These are phyloP conservation scores for Athalia cordata DNA, from an alignment of 2,888 invertebrate species.

Conservation along the genomic window DNA sequence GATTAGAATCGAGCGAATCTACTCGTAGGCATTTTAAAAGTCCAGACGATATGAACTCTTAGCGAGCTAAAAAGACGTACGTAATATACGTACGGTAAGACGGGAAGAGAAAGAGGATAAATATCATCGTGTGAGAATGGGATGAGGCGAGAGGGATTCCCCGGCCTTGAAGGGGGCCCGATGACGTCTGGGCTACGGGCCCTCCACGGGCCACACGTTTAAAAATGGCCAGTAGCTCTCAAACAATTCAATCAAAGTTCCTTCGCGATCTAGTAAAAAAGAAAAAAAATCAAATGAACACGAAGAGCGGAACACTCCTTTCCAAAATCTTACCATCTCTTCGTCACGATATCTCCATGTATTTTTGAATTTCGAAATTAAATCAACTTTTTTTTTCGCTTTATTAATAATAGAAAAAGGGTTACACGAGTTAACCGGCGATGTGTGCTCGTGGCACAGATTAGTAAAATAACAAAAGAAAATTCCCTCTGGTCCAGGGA, in stretches of 20 bases:
- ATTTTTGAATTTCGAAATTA: no score
- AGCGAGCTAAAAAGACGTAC: no score
- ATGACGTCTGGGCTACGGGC: constrained; percentile 56
- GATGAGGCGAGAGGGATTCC: constrained; percentile 57
- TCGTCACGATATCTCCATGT: no score
- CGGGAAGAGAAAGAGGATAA: constrained; percentile 48
- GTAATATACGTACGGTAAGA: constrained; percentile 50
- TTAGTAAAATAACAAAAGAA: no score
- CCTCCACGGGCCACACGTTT: constrained; percentile 46
- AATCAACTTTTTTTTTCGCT: no score
- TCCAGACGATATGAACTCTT: not conserved
- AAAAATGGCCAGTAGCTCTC: constrained; percentile 54
- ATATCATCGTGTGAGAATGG: constrained; percentile 40
- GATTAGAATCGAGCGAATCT: not conserved
- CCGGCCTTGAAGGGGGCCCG: constrained; percentile 62
- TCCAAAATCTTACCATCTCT: no score
- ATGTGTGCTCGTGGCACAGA: no score
- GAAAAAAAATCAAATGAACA: not conserved
- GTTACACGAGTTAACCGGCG: no score
- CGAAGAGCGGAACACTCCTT: no score
- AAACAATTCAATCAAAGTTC: constrained; percentile 29
- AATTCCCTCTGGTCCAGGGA: no score
- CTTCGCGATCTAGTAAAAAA: not conserved
- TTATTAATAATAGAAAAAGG: no score
- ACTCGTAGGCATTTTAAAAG: not conserved